Conservation (phyloP, 2,888 invertebrate genomes). For the Pristionchus japonicus region DNA sequence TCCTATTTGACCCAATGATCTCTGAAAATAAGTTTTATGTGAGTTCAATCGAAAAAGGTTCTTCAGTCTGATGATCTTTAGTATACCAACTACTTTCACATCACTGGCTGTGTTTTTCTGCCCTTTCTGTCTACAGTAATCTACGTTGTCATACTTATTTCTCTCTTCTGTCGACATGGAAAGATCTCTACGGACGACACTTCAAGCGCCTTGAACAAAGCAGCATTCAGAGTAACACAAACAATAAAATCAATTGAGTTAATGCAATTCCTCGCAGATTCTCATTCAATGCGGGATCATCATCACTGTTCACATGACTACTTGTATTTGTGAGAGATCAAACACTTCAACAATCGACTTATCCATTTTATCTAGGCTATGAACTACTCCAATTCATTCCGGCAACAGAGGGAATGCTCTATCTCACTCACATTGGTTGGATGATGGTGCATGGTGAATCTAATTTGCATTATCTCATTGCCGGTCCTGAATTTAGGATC, state of each 20-base stretch:
- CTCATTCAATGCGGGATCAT: background rate
- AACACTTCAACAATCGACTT: background rate
- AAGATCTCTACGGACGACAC: background rate
- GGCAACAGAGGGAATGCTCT: background rate
- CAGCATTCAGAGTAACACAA: background rate
- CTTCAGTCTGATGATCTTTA: background rate
- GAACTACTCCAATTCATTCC: background rate
- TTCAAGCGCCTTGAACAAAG: background rate
- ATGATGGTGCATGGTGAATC: background rate
- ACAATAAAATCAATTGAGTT: background rate
- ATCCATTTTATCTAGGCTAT: background rate
- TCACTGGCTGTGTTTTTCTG: background rate
- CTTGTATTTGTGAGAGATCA: background rate
- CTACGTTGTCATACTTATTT: background rate
- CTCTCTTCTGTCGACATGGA: background rate
- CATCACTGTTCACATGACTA: background rate
- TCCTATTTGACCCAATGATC: background rate
- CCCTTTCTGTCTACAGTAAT: background rate
- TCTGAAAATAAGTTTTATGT: background rate
- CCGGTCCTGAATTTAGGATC: background rate
- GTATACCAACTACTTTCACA: background rate
- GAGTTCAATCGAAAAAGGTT: no score
- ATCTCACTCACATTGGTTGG: background rate
- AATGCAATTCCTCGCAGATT: background rate
- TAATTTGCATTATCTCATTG: background rate